A percentile compares a stretch with the other conserved stretches of the same genome.
Conservation (phyloP, 2,888 invertebrate species). For the Pedicia rivosa region DNA sequence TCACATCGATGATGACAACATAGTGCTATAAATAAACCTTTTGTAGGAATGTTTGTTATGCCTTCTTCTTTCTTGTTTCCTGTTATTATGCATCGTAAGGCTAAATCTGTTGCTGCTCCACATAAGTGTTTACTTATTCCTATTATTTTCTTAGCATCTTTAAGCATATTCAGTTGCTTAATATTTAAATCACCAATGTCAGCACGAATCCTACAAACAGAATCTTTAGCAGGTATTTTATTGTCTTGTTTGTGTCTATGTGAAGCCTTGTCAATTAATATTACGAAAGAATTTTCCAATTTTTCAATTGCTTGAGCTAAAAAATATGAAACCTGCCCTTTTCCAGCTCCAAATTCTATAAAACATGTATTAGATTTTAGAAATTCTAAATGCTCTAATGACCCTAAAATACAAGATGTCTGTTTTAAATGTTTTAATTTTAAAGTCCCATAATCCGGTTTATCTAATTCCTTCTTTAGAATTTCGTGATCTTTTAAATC, state of each 20-base stretch:
- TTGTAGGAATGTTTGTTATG: conserved; percentile 24
- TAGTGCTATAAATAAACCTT: conserved; percentile 58
- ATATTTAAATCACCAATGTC: conserved; percentile 68
- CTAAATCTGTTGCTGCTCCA: conserved; percentile 72
- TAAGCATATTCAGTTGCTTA: conserved; percentile 32
- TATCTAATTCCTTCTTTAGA: conserved; percentile 34
- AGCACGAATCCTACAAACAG: conserved; percentile 50
- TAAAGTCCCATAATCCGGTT: conserved; percentile 40
- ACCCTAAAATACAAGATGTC: conserved; percentile 57
- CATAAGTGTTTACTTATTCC: conserved; percentile 81
- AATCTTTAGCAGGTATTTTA: conserved; percentile 33
- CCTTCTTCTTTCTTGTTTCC: conserved; percentile 14
- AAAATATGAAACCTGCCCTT: conserved; percentile 71
- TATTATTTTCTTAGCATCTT: conserved; percentile 37
- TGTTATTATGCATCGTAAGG: conserved; percentile 47
- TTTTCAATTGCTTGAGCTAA: conserved; percentile 40
- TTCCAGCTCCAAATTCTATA: conserved; percentile 83
- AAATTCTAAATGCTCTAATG: conserved; percentile 43
- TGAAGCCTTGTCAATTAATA: conserved; percentile 65
- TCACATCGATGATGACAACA: conserved; percentile 85
- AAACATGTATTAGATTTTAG: conserved; percentile 48
- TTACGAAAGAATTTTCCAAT: conserved; percentile 34
- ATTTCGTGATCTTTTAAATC: conserved; percentile 29
- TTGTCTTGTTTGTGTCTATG: conserved; percentile 69
- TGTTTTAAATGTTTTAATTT: conserved; percentile 62